Evolutionary conservation across 2,113 vertebrate genomes (phyloP).

Genomic region (Progne subis): DNA sequence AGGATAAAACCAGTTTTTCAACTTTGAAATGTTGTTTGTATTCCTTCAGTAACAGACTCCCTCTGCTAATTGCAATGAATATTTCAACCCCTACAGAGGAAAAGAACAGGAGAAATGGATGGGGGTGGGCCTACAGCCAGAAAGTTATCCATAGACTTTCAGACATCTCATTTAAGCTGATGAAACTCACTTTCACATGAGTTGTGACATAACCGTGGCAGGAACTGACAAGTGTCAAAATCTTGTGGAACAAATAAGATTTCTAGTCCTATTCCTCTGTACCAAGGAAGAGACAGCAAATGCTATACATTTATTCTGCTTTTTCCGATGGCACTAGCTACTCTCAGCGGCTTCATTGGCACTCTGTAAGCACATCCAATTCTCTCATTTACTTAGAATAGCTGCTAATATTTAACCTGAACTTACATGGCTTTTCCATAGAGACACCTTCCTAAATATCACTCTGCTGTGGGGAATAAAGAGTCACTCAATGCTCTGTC

Average conservation of each 20-base stretch:
- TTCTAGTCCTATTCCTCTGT: neutral
- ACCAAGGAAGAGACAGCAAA: neutral
- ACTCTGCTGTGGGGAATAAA: neutral
- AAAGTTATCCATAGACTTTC: constrained; percentile 36
- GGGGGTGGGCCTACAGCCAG: constrained; percentile 27
- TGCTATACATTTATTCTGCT: constrained; percentile 4
- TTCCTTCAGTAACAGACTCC: neutral
- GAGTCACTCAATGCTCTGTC: neutral
- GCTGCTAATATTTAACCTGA: neutral
- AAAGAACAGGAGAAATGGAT: neutral
- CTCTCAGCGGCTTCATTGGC: neutral
- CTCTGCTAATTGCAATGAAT: neutral
- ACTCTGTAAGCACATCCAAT: neutral
- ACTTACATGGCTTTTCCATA: neutral
- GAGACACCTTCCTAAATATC: neutral
- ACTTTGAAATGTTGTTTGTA: neutral
- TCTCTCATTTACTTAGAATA: neutral
- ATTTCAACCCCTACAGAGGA: neutral
- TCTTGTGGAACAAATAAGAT: constrained; percentile 36
- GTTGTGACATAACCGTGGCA: constrained; percentile 53
- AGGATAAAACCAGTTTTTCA: neutral
- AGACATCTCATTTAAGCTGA: constrained; percentile 42
- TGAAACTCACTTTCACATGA: constrained; percentile 39
- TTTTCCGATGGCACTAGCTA: neutral
- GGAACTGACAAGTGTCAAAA: constrained; percentile 60